Conservation (phyloP, 2,797 vertebrate genomes). For the Benthosema pterotum region DNA sequence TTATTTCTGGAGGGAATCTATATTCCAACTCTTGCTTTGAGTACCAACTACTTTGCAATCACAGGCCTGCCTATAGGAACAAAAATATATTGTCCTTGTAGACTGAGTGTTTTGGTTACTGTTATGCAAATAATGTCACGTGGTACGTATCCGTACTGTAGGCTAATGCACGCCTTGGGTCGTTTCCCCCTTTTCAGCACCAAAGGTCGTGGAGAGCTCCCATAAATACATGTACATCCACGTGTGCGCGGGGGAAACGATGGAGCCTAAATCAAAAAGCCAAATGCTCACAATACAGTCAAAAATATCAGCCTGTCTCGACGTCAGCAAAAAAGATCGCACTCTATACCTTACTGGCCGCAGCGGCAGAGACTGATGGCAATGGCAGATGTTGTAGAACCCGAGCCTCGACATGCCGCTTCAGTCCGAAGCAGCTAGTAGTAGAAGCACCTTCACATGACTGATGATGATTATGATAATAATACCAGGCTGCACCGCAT, state of each 20-base stretch:
- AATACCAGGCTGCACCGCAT: conserved; percentile 36
- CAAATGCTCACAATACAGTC: background rate
- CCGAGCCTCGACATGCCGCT: conserved; percentile 49
- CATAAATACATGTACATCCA: conserved; percentile 6
- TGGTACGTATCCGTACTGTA: conserved; percentile 12
- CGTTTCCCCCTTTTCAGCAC: conserved; percentile 70
- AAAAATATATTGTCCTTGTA: background rate
- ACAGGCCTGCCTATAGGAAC: background rate
- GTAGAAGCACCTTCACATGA: background rate
- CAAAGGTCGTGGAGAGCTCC: conserved; percentile 73
- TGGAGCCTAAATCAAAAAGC: background rate
- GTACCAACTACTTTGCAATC: background rate
- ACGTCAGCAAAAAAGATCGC: background rate
- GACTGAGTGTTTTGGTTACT: no score
- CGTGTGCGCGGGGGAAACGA: conserved; percentile 1
- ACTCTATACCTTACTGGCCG: conserved; percentile 67
- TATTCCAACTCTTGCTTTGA: background rate
- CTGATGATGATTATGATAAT: background rate
- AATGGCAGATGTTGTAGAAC: conserved; percentile 55
- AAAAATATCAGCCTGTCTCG: background rate
- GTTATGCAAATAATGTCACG: conserved; percentile 33
- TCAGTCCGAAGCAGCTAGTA: conserved; percentile 14
- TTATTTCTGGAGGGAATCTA: background rate
- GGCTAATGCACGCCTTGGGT: conserved; percentile 14
- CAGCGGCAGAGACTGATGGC: conserved; percentile 71